Evolutionary conservation across 2,888 invertebrate genomes (phyloP).

Genomic region (Sarcophaga rosellei): DNA sequence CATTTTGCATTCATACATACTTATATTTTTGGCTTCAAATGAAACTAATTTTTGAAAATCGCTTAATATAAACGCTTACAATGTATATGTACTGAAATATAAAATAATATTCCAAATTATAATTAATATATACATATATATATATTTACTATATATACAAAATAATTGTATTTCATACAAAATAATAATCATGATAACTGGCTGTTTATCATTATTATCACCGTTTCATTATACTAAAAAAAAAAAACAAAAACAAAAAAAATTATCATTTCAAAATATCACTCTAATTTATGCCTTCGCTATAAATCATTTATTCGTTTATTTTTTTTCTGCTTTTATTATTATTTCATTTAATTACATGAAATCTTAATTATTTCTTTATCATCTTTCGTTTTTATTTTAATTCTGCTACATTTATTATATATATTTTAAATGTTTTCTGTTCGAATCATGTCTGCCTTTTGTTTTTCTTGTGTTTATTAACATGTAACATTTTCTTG

Average conservation of each 20-base stretch:
- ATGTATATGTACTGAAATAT: conserved; percentile 20
- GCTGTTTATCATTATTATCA: conserved; percentile 11
- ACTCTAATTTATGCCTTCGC: background rate
- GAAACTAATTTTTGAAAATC: conserved; percentile 57
- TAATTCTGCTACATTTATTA: background rate
- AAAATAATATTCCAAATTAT: conserved; percentile 45
- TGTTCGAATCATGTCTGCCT: conserved; percentile 33
- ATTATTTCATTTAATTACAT: conserved; percentile 26
- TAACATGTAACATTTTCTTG: conserved; percentile 10
- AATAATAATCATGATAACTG: conserved; percentile 44
- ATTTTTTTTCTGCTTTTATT: background rate
- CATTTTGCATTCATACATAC: conserved; percentile 52
- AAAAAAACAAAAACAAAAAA: no score
- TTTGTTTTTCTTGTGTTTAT: conserved; percentile 21
- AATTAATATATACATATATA: conserved; percentile 29
- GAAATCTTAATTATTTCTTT: conserved; percentile 24
- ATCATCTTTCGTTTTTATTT: conserved; percentile 39
- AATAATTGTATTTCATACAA: conserved; percentile 28
- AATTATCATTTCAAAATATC: conserved; percentile 3
- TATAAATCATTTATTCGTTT: no score
- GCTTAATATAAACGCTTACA: conserved; percentile 53
- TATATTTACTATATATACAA: conserved; percentile 30
- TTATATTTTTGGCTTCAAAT: conserved; percentile 59
- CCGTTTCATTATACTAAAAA: no score
- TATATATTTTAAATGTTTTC: conserved; percentile 43